Conservation (phyloP, 1,140 invertebrate genomes). For the Stratiolaelaps scimitus region DNA sequence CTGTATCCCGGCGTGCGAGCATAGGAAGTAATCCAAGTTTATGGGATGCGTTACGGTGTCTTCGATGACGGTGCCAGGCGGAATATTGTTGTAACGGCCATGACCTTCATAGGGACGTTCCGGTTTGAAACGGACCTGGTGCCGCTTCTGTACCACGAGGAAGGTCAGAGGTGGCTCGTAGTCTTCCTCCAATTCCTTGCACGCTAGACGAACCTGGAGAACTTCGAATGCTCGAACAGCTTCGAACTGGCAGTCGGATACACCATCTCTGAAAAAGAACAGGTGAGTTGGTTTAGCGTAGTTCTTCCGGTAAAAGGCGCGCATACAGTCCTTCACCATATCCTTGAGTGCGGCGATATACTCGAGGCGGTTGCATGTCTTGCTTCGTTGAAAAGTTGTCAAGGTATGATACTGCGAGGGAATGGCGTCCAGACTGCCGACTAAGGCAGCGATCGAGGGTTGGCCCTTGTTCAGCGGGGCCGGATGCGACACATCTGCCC, state of each 20-base stretch:
- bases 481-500: constrained; percentile 79
- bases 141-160: constrained; percentile 31
- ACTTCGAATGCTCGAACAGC: constrained; percentile 16
- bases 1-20: constrained; percentile 54
- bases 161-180: constrained; percentile 31
- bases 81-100: constrained; percentile 51
- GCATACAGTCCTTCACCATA: constrained; percentile 52
- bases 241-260: constrained; percentile 20
- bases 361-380: constrained; percentile 30
- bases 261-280: constrained; percentile 4
- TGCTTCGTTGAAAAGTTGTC: constrained; percentile 31
- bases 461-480: constrained; percentile 52
- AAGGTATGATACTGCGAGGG: constrained; percentile 32
- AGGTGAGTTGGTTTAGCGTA: not conserved
- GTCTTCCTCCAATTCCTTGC: constrained; percentile 18
- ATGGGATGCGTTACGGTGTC: constrained; percentile 62
- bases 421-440: constrained; percentile 33
- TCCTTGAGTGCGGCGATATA: constrained; percentile 48
- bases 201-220: constrained; percentile 18
- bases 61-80: constrained; percentile 71
- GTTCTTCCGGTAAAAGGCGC: constrained; percentile 20
- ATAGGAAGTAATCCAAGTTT: constrained; percentile 73
- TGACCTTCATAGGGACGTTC: not conserved
- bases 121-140: constrained; percentile 30
- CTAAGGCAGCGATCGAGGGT: constrained; percentile 68